Conservation (phyloP, 2,888 invertebrate genomes). For the Macrophya alboannulata region DNA sequence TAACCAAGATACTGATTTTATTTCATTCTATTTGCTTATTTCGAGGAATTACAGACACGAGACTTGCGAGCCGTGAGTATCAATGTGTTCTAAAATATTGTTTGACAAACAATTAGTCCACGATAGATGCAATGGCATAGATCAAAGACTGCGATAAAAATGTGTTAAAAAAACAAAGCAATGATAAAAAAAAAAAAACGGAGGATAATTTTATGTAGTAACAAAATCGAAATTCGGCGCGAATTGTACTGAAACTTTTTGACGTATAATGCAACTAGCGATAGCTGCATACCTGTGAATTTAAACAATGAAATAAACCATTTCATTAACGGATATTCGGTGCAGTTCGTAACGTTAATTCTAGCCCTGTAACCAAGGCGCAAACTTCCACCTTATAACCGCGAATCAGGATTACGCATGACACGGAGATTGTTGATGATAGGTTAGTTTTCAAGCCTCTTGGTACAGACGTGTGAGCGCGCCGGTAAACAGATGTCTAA, state of each 20-base stretch:
- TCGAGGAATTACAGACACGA: neutral
- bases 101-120: slow-evolving; percentile 29
- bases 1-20: neutral
- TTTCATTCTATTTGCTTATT: neutral
- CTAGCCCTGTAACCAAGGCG: too few relatives aligned
- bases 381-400: too few relatives aligned
- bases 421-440: too few relatives aligned
- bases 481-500: too few relatives aligned
- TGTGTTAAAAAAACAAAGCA: neutral
- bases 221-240: neutral
- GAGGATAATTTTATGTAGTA: neutral
- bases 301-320: too few relatives aligned
- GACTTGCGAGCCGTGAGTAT: neutral
- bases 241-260: neutral
- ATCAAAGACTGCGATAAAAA: slow-evolving; percentile 1
- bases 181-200: neutral
- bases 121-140: slow-evolving; percentile 8
- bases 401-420: too few relatives aligned
- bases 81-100: slow-evolving; percentile 36
- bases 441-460: too few relatives aligned
- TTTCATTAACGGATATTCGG: too few relatives aligned
- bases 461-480: too few relatives aligned
- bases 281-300: too few relatives aligned
- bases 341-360: too few relatives aligned
- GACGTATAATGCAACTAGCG: too few relatives aligned